A percentile compares a stretch with the other conserved stretches of the same genome.
phyloP scores from a whole-genome alignment of 2,113 vertebrate genomes.

The Lophotis ruficrista region DNA sequence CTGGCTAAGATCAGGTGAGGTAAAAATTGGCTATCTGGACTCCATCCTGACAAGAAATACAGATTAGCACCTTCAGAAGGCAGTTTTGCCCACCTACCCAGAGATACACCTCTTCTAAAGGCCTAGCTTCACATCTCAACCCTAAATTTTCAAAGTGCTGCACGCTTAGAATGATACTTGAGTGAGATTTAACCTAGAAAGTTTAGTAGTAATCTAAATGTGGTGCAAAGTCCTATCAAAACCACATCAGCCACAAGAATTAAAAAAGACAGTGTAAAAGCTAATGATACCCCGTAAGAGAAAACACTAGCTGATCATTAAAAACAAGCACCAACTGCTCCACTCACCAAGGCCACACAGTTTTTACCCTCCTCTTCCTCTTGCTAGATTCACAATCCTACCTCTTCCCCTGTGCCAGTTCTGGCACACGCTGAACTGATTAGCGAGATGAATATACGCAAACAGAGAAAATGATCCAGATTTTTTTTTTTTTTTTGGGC shows the following conservation, averaged over 20 bases:
- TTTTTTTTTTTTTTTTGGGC: too few species aligned
- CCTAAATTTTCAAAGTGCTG: neutral
- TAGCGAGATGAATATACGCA: fast-evolving
- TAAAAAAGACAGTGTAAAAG: neutral
- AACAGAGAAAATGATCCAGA: neutral
- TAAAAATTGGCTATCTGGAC: conserved; percentile 10
- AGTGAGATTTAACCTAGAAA: neutral
- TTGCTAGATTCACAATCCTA: neutral
- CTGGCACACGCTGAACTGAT: neutral
- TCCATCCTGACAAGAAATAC: neutral
- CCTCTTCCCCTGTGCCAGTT: neutral
- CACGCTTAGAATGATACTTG: neutral
- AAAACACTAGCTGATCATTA: neutral
- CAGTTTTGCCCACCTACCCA: neutral
- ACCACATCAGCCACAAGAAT: neutral
- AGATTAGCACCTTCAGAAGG: neutral
- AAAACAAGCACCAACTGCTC: neutral
- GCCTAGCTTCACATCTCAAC: neutral
- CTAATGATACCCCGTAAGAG: neutral
- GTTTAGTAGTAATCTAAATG: neutral
- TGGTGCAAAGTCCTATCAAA: neutral
- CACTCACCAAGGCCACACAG: neutral
- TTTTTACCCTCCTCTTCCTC: neutral
- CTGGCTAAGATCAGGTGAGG: conserved; percentile 9
- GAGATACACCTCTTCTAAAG: neutral